Conservation (phyloP, 1,140 invertebrate species). For the Solenopsis fugax region DNA sequence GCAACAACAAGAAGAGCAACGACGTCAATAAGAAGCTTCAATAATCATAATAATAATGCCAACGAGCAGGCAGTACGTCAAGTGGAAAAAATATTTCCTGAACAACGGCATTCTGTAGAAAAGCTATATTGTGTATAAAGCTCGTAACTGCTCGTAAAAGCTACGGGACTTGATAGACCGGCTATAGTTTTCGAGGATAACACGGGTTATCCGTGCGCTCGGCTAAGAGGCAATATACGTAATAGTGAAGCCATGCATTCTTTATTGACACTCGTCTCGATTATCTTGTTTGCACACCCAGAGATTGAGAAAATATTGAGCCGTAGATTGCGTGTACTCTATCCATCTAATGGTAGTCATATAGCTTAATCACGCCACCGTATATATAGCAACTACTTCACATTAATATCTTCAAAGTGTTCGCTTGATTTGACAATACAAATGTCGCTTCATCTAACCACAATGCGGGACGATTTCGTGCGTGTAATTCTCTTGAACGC, state of each 20-base stretch:
- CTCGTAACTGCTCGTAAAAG: constrained; percentile 24
- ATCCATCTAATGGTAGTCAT: constrained; percentile 19
- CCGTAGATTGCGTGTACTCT: constrained; percentile 30
- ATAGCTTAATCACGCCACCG: background rate
- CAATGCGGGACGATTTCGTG: background rate
- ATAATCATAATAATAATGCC: constrained; percentile 11
- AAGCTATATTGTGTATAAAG: background rate
- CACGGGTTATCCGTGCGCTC: constrained; percentile 55
- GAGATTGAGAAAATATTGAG: constrained; percentile 57
- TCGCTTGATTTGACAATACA: background rate
- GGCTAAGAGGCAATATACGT: constrained; percentile 44
- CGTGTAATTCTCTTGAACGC: constrained; percentile 5
- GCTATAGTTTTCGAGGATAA: constrained; percentile 57
- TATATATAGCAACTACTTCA: background rate
- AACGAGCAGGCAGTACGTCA: background rate
- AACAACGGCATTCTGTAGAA: background rate
- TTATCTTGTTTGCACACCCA: constrained; percentile 46
- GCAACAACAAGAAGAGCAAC: background rate
- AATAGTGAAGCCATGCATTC: constrained; percentile 42
- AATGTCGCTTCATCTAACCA: background rate
- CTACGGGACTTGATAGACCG: constrained; percentile 31
- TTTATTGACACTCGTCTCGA: constrained; percentile 49
- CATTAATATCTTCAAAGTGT: constrained; percentile 24
- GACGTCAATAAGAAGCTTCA: background rate
- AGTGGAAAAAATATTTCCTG: background rate